phyloP scores from a whole-genome alignment of 2,797 vertebrate species.

The Acrossocheilus fasciatus region DNA sequence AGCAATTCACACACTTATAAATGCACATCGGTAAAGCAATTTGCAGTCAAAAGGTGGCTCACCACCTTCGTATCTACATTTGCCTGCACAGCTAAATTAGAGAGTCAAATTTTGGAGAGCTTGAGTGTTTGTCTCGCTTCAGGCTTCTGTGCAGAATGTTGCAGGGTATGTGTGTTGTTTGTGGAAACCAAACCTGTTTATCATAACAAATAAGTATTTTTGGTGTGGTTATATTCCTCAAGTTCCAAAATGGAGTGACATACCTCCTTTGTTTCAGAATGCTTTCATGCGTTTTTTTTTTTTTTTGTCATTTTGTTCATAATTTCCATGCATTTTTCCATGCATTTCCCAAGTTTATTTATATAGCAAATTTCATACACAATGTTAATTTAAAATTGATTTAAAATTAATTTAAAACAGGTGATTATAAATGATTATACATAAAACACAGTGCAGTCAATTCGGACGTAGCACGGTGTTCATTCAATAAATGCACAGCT shows the following conservation, averaged over 20 bases:
- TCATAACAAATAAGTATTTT: constrained; percentile 27
- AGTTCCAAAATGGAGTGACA: background rate
- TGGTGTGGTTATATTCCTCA: background rate
- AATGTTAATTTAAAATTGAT: too few species aligned
- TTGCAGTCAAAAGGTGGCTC: constrained; percentile 47
- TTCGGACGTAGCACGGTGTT: too few species aligned
- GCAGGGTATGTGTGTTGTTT: background rate
- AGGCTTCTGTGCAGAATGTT: constrained; percentile 18
- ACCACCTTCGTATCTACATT: constrained; percentile 47
- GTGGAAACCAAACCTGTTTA: constrained; percentile 26
- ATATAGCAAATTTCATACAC: too few species aligned
- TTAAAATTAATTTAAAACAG: too few species aligned
- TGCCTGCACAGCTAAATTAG: constrained; percentile 53
- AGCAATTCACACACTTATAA: constrained; percentile 50
- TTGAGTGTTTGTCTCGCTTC: constrained; percentile 51
- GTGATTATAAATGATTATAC: too few species aligned
- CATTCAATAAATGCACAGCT: too few species aligned
- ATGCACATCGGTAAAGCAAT: constrained; percentile 60
- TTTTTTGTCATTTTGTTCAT: background rate
- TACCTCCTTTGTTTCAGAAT: background rate
- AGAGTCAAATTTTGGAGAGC: constrained; percentile 51
- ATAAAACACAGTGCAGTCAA: too few species aligned
- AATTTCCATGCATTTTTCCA: background rate
- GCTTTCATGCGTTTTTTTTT: background rate
- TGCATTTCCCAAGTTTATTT: background rate